Percentiles rank a stretch among this genome's conserved stretches.
Evolutionary conservation across 2,888 invertebrate genomes (phyloP).

Genomic region (Glyphotaelius pellucidus): DNA sequence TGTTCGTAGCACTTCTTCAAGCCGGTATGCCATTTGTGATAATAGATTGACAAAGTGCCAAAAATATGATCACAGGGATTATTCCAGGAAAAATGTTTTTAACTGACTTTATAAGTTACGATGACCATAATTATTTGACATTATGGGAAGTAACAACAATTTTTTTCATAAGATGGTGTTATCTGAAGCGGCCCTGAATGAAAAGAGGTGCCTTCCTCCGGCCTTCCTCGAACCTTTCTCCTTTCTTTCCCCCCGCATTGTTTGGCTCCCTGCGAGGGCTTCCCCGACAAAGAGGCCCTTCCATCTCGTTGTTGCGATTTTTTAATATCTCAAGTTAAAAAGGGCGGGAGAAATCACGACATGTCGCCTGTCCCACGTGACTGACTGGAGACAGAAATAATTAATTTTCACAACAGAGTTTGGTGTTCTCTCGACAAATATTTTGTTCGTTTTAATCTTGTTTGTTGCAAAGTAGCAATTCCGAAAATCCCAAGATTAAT

Average conservation of each 20-base stretch:
- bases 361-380: constrained; percentile 47
- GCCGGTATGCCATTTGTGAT: no score
- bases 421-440: constrained; percentile 3
- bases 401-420: constrained; percentile 38
- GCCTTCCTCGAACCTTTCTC: not conserved
- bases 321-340: constrained; percentile 58
- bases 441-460: constrained; percentile 27
- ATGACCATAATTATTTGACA: no score
- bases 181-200: not conserved
- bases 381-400: constrained; percentile 45
- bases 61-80: no score
- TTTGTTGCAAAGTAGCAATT: not conserved
- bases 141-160: no score
- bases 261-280: constrained; percentile 44
- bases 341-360: constrained; percentile 51
- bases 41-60: no score
- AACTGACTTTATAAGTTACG: no score
- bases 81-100: no score
- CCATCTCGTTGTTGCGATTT: constrained; percentile 57
- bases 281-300: constrained; percentile 44
- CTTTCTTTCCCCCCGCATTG: constrained; percentile 29
- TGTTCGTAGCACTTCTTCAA: no score
- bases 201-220: not conserved
- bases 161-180: not conserved
- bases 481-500: not conserved